A percentile compares a stretch with the other conserved stretches of the same genome.
Evolutionary conservation across 2,888 invertebrate species (phyloP).

Genomic region (Sphaerophoria rueppellii): DNA sequence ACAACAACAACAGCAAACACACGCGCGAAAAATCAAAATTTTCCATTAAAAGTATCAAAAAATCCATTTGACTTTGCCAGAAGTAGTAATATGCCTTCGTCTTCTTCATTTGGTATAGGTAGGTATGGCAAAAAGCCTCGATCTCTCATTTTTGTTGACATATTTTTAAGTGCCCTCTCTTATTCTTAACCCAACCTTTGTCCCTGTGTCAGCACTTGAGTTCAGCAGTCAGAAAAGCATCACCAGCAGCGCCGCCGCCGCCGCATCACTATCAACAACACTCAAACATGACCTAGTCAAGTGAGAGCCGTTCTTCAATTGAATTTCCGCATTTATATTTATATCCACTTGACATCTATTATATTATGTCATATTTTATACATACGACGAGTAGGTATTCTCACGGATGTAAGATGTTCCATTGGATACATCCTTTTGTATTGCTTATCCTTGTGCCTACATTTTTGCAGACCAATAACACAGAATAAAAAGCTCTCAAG

Average conservation of each 20-base stretch:
- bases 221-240: not conserved
- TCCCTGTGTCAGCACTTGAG: not conserved
- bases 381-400: not conserved
- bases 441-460: constrained; percentile 62
- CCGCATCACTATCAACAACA: constrained; percentile 1
- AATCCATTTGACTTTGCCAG: constrained; percentile 29
- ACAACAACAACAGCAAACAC: constrained; percentile 5
- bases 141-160: constrained; percentile 30
- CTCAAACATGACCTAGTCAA: constrained; percentile 68
- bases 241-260: not conserved
- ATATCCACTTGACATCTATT: constrained; percentile 71
- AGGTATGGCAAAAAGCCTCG: not conserved
- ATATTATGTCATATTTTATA: constrained; percentile 51
- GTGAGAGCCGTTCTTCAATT: constrained; percentile 46
- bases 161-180: constrained; percentile 22
- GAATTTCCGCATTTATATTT: constrained; percentile 72
- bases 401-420: not conserved
- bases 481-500: constrained; percentile 16
- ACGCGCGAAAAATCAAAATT: constrained; percentile 23
- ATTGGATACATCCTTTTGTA: constrained; percentile 24
- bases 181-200: constrained; percentile 33
- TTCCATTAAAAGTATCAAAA: constrained; percentile 34
- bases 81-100: not conserved
- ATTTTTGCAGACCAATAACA: constrained; percentile 32
- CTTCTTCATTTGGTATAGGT: not conserved